Evolutionary conservation across 2,888 invertebrate species (phyloP).

Genomic region (Brachypterus glaber): DNA sequence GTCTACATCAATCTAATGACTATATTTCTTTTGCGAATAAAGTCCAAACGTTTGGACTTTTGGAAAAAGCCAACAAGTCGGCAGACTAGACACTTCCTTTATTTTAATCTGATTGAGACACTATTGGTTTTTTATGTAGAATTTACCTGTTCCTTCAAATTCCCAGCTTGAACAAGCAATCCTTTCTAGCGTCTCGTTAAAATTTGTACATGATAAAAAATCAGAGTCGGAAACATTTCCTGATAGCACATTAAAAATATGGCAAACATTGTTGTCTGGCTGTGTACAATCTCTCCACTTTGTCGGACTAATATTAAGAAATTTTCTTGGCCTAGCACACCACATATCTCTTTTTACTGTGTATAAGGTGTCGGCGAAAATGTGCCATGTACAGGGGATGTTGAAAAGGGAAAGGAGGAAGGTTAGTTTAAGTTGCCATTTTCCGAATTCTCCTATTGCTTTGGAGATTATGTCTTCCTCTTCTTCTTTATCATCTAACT

Average conservation of each 20-base stretch:
- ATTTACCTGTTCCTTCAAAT: slow-evolving; percentile 35
- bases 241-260: slow-evolving; percentile 45
- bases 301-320: slow-evolving; percentile 44
- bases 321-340: slow-evolving; percentile 55
- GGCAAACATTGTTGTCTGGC: slow-evolving; percentile 46
- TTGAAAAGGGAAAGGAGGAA: slow-evolving; percentile 66
- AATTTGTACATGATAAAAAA: slow-evolving; percentile 14
- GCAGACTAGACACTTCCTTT: too few species aligned
- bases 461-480: slow-evolving; percentile 57
- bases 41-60: too few species aligned
- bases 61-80: too few species aligned
- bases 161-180: slow-evolving; percentile 35
- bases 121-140: too few species aligned
- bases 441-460: slow-evolving; percentile 64
- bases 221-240: slow-evolving; percentile 31
- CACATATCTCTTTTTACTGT: slow-evolving; percentile 57
- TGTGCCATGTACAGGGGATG: slow-evolving; percentile 73
- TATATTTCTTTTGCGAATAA: too few species aligned
- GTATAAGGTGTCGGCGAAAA: slow-evolving; percentile 67
- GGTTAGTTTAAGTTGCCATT: slow-evolving; percentile 67
- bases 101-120: too few species aligned
- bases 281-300: slow-evolving; percentile 61
- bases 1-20: too few species aligned
- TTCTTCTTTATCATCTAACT: slow-evolving; percentile 34
- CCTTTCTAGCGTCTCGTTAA: slow-evolving; percentile 16